These are phyloP conservation scores for Artibeus jamaicensis DNA, from an alignment of 2,797 vertebrate species.

Conservation along the genomic window DNA sequence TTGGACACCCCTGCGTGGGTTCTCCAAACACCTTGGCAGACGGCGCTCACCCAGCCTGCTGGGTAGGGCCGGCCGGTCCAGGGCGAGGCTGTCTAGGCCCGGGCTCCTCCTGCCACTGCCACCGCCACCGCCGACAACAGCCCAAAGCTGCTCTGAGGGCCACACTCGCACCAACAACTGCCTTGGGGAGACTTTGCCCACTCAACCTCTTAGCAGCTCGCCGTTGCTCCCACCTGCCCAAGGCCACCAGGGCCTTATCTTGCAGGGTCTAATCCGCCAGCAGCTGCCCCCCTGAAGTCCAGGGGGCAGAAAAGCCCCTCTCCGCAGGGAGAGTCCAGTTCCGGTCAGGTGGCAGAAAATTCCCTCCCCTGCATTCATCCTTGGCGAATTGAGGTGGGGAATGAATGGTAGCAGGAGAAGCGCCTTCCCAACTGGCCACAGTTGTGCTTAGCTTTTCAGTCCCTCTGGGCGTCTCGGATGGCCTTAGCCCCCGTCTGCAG, in stretches of 20 bases:
- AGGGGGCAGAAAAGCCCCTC: too few species aligned
- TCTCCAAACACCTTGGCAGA: neutral
- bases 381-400: neutral
- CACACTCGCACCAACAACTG: neutral
- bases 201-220: neutral
- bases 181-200: neutral
- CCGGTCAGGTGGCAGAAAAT: neutral
- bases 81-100: neutral
- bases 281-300: neutral
- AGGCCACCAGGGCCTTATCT: neutral
- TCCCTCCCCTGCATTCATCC: neutral
- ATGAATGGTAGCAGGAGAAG: neutral
- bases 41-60: fast-evolving
- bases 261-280: neutral
- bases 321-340: neutral
- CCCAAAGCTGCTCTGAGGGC: neutral
- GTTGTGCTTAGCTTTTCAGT: neutral
- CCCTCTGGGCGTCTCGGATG: neutral
- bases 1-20: neutral
- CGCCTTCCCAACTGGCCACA: neutral
- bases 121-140: neutral
- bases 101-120: neutral
- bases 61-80: neutral
- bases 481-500: neutral
- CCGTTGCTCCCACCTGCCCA: neutral